Percentiles rank a stretch among this genome's conserved stretches.
Conservation (phyloP, 2,113 vertebrate species). For the Bostrychus sinensis region DNA sequence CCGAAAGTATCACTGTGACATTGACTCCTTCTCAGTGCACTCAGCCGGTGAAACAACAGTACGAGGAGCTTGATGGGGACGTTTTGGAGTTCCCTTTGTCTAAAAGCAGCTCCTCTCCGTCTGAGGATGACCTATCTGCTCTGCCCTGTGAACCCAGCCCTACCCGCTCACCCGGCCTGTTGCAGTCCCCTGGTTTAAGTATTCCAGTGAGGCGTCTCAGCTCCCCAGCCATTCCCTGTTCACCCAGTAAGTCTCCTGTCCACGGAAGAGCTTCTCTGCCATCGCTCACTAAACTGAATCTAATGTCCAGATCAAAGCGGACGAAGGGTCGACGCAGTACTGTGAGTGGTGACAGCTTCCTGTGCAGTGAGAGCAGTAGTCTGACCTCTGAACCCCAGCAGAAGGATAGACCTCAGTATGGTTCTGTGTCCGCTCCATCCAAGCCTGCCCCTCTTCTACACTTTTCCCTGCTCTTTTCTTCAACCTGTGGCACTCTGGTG, state of each 20-base stretch:
- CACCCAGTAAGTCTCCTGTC: slow-evolving; percentile 8
- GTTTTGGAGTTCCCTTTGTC: slow-evolving; percentile 66
- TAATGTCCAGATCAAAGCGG: slow-evolving; percentile 64
- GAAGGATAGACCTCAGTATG: slow-evolving; percentile 34
- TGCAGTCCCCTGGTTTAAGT: slow-evolving; percentile 31
- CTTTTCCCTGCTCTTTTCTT: slow-evolving; percentile 77
- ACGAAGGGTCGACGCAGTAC: slow-evolving; percentile 60
- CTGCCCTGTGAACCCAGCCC: slow-evolving; percentile 52
- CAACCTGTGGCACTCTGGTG: slow-evolving; percentile 61
- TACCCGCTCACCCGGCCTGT: slow-evolving; percentile 27
- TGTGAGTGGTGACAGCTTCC: slow-evolving; percentile 38
- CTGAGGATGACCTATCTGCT: slow-evolving; percentile 64
- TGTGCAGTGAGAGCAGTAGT: slow-evolving; percentile 33
- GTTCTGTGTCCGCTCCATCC: slow-evolving; percentile 24
- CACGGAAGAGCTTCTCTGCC: slow-evolving; percentile 69
- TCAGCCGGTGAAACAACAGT: slow-evolving; percentile 73
- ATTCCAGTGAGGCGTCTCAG: slow-evolving; percentile 57
- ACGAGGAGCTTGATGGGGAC: slow-evolving; percentile 72
- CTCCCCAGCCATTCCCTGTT: slow-evolving; percentile 54
- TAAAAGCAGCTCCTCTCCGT: slow-evolving; percentile 63
- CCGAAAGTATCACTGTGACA: slow-evolving; percentile 53
- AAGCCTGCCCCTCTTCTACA: slow-evolving; percentile 68
- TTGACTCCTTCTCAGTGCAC: slow-evolving; percentile 59
- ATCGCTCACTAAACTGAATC: slow-evolving; percentile 69
- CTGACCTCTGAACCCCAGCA: slow-evolving; percentile 34